phyloP scores from a whole-genome alignment of 2,888 invertebrate species.

The Boloria selene region DNA sequence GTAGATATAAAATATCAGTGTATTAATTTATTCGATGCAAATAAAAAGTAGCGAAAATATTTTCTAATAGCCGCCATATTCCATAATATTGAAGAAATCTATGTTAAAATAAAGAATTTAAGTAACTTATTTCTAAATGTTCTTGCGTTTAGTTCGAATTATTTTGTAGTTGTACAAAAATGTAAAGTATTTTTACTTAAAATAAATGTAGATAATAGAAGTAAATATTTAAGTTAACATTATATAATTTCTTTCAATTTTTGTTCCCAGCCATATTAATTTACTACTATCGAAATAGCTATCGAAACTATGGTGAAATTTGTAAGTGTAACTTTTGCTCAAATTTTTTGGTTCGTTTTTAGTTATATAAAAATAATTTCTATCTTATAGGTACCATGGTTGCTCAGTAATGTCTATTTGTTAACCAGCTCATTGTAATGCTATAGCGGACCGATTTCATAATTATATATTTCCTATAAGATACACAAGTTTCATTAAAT shows the following conservation, averaged over 20 bases:
- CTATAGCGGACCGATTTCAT: no score
- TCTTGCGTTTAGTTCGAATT: background rate
- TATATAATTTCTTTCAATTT: background rate
- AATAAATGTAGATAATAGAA: conserved; percentile 14
- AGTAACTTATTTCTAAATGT: background rate
- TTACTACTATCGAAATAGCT: no score
- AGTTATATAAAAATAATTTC: no score
- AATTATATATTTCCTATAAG: no score
- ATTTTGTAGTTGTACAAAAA: conserved; percentile 7
- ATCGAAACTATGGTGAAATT: no score
- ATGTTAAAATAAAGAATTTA: background rate
- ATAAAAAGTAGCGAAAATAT: conserved; percentile 11
- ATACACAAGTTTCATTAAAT: no score
- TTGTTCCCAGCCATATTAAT: background rate
- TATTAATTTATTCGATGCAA: conserved; percentile 23
- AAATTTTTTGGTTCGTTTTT: no score
- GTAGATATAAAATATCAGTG: conserved; percentile 8
- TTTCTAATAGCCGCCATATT: conserved; percentile 18
- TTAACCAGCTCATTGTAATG: no score
- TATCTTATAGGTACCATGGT: no score
- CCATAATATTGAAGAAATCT: conserved; percentile 13
- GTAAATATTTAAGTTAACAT: background rate
- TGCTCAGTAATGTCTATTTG: no score
- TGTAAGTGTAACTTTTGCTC: no score
- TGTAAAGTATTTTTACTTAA: conserved; percentile 9